phyloP scores from a whole-genome alignment of 2,888 invertebrate species.

The Oegoconia quadripuncta region DNA sequence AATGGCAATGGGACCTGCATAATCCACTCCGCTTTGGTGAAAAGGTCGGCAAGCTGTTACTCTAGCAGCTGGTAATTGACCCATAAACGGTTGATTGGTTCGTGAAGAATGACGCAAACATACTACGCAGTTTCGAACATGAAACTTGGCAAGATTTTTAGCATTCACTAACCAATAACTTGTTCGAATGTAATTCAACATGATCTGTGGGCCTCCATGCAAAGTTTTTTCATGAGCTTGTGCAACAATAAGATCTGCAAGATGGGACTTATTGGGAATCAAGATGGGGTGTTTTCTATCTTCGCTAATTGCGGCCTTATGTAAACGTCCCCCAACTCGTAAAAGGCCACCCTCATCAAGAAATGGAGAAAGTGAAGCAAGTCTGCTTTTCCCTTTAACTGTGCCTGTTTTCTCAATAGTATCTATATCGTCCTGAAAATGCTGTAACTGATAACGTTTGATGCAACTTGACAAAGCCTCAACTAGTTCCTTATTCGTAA shows the following conservation, averaged over 20 bases:
- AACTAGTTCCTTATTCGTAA: background rate
- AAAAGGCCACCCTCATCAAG: conserved; percentile 15
- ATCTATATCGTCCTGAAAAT: background rate
- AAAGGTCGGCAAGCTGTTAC: conserved; percentile 19
- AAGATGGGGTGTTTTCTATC: conserved; percentile 17
- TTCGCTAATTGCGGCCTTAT: background rate
- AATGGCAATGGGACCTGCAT: conserved; percentile 20
- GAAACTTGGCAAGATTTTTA: conserved; percentile 7
- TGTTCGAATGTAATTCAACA: conserved; percentile 16
- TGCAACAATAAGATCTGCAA: conserved; percentile 14
- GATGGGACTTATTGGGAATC: conserved; percentile 9
- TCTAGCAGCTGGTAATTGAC: conserved; percentile 18
- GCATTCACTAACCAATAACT: conserved; percentile 12
- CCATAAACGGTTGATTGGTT: conserved; percentile 15
- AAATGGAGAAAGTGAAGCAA: conserved; percentile 16
- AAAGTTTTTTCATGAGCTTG: conserved; percentile 22
- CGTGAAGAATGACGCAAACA: conserved; percentile 14
- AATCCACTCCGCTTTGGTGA: conserved; percentile 20
- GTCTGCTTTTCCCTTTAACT: conserved; percentile 2
- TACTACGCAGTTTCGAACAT: conserved; percentile 13
- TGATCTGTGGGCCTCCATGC: conserved; percentile 22
- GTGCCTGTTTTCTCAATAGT: background rate
- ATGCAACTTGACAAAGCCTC: background rate
- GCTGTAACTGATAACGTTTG: background rate
- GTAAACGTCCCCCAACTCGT: background rate